Evolutionary conservation across 2,888 invertebrate species (phyloP).

Genomic region (Elmis aenea): DNA sequence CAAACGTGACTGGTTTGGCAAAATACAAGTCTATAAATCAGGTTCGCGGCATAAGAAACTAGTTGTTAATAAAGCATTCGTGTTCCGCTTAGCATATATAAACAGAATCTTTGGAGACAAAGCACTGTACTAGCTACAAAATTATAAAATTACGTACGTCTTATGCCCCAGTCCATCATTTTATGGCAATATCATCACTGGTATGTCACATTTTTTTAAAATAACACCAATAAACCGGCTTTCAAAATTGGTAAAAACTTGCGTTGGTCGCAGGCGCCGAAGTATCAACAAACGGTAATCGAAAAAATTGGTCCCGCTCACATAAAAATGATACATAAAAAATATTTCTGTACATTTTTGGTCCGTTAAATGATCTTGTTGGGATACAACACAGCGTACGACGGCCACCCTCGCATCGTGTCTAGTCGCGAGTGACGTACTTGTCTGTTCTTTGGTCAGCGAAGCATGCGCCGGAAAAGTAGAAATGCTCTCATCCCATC

Average conservation of each 20-base stretch:
- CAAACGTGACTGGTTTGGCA: slow-evolving; percentile 32
- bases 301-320: slow-evolving; percentile 15
- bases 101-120: too few relatives aligned
- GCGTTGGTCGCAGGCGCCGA: too few relatives aligned
- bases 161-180: slow-evolving; percentile 72
- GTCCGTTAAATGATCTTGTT: slow-evolving; percentile 10
- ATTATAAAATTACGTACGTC: slow-evolving; percentile 55
- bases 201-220: slow-evolving; percentile 14
- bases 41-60: slow-evolving; percentile 27
- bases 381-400: slow-evolving; percentile 15
- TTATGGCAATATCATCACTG: slow-evolving; percentile 32
- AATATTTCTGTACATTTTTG: slow-evolving; percentile 10
- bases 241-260: too few relatives aligned
- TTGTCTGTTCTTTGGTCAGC: slow-evolving; percentile 27
- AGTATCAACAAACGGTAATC: too few relatives aligned
- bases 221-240: too few relatives aligned
- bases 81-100: slow-evolving; percentile 1
- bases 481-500: slow-evolving; percentile 17
- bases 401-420: slow-evolving; percentile 26
- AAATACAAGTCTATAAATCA: slow-evolving; percentile 33
- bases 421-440: slow-evolving; percentile 29
- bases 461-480: slow-evolving; percentile 35
- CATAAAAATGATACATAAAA: slow-evolving; percentile 5
- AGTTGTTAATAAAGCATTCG: slow-evolving; percentile 22
- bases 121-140: too few relatives aligned